Base-by-base conservation (phyloP, 2,888 invertebrate species). In the Syritta pipiens region DNA sequence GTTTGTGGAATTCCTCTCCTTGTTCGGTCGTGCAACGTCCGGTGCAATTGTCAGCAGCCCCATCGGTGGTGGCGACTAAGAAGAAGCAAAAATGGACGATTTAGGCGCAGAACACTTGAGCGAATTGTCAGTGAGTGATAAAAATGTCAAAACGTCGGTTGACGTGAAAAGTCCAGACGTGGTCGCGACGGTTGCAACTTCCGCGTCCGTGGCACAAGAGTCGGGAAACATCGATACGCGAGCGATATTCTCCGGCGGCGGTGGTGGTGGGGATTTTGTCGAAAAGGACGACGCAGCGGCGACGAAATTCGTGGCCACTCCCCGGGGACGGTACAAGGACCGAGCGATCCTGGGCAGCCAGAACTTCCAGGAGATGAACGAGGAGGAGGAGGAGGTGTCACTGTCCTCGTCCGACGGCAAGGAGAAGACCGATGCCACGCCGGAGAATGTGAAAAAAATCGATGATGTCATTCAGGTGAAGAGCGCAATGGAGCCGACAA, bases 381-480 rank as follows among this genome's bases (percentile, higher is more conserved):
- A 69, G 19, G 59, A 55, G 12, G 76, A 76, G 24, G 81, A 83
- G 24, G 83, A 81, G 46, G 83, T 81, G 35, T 81, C 76, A 0
- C 82, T 84, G 3, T 81, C 72, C 10, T 83, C 83, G 57, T 87
- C 86, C 7, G 88, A 88, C 82, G 88, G 87, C 1, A 85, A 85
- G 2, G 89, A 89, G 76, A 89, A 89, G 83, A 84, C 87, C 69
- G 89, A 89, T 82, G 85, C 86, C 7, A 88, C 88, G 7, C 89
- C 89, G 44, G 89, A 89, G 81, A 89, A 89, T 83, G 84, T 87
- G 46, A 88, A 88, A 84, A 89, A 89, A 84, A 88, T 88, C 76
- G 87, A 87, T 84, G 89, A 89, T 84, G 85, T 87, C 83, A 88
- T 89, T 82, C 84, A 83, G 63, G 55, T 17, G 32, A 77, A 65